Conservation (phyloP, 2,113 vertebrate species). For the Notechis scutatus region DNA sequence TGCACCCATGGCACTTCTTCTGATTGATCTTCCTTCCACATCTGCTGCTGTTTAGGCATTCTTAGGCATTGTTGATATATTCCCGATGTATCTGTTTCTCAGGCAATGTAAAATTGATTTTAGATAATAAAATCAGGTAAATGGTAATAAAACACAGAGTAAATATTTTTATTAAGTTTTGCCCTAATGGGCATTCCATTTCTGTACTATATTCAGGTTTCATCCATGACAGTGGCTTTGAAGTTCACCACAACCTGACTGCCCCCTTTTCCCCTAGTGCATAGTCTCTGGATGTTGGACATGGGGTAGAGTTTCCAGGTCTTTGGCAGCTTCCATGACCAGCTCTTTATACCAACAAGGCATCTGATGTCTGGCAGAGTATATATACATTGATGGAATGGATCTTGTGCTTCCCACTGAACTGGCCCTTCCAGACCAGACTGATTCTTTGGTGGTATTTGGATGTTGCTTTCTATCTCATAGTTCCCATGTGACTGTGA, state of each 20-base stretch:
- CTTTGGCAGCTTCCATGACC: not conserved
- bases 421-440: not conserved
- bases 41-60: not conserved
- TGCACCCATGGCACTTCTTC: not conserved
- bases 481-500: not conserved
- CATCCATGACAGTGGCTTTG: not conserved
- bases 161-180: not conserved
- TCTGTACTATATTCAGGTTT: not conserved
- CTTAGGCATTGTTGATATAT: not conserved
- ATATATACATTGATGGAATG: not conserved
- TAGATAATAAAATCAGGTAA: not conserved
- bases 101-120: not conserved
- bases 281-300: not conserved
- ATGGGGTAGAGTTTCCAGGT: not conserved
- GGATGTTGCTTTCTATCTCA: not conserved
- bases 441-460: not conserved
- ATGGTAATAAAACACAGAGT: not conserved
- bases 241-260: not conserved
- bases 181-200: not conserved
- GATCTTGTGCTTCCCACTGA: not conserved
- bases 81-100: not conserved
- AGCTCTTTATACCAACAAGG: not conserved
- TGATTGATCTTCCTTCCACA: not conserved
- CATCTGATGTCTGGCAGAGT: not conserved
- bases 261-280: not conserved